Conservation (phyloP, 2,113 vertebrate genomes). For the Coturnix japonica region DNA sequence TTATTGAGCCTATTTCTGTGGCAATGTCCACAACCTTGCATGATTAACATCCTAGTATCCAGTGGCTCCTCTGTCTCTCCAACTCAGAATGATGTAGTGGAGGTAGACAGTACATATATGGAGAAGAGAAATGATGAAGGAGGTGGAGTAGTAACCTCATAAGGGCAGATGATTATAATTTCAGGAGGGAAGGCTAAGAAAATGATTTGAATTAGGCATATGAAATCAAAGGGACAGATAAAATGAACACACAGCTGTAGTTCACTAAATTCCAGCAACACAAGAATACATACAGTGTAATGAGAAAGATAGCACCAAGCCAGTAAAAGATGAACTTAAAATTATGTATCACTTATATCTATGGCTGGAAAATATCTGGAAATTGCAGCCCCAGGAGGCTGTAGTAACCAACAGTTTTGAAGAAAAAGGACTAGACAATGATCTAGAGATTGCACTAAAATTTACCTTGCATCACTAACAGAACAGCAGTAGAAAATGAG, state of each 20-base stretch:
- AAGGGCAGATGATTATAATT: not conserved
- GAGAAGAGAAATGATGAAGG: not conserved
- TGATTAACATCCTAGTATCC: not conserved
- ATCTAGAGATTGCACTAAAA: not conserved
- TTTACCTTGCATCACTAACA: not conserved
- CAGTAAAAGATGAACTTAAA: not conserved
- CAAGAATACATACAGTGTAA: accelerated
- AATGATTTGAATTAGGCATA: not conserved
- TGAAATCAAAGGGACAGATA: not conserved
- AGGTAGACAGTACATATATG: not conserved
- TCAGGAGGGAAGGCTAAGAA: not conserved
- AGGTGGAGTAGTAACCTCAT: not conserved
- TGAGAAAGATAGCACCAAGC: not conserved
- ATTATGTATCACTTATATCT: not conserved
- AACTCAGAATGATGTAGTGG: not conserved
- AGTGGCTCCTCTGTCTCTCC: not conserved
- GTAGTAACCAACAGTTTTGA: not conserved
- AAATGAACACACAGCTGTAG: not conserved
- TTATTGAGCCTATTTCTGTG: not conserved
- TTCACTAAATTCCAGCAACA: not conserved
- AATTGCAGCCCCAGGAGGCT: not conserved
- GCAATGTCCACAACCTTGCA: not conserved
- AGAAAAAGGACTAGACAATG: not conserved
- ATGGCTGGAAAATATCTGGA: not conserved
- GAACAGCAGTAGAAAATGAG: not conserved